A percentile compares a stretch with the other conserved stretches of the same genome.
Conservation (phyloP, 2,888 invertebrate genomes). For the Pasiphila rectangulata region DNA sequence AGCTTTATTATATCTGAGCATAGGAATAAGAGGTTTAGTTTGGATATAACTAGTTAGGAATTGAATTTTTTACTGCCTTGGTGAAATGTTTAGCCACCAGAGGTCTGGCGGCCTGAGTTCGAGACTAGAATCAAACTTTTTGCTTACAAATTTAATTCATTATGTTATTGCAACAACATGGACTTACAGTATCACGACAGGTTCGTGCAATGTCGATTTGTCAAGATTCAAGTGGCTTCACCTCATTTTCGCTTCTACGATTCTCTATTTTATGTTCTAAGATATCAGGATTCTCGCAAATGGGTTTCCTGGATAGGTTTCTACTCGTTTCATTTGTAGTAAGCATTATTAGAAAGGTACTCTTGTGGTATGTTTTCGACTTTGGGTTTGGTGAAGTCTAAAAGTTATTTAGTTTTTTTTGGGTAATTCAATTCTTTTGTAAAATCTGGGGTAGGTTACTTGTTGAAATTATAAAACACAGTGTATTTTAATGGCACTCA, state of each 20-base stretch:
- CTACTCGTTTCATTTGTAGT: not conserved
- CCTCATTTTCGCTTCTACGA: not conserved
- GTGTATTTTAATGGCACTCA: too few species aligned
- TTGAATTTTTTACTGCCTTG: conserved; percentile 4
- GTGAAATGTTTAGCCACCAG: not conserved
- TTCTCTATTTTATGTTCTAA: not conserved
- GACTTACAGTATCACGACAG: too few species aligned
- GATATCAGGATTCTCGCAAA: too few species aligned
- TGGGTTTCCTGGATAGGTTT: not conserved
- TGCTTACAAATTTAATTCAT: too few species aligned
- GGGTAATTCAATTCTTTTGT: not conserved
- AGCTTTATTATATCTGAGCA: conserved; percentile 66
- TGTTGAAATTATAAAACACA: too few species aligned
- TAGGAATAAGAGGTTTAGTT: conserved; percentile 47
- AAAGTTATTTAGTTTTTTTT: not conserved
- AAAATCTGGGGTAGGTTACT: not conserved
- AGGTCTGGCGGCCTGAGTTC: not conserved
- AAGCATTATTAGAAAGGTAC: conserved; percentile 5
- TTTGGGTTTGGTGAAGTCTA: conserved; percentile 1
- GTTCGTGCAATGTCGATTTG: too few species aligned
- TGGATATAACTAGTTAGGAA: conserved; percentile 28
- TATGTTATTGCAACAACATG: too few species aligned
- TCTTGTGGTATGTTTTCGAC: conserved; percentile 1
- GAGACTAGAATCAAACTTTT: too few species aligned
- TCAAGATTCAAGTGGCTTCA: too few species aligned